Conservation (phyloP, 2,797 vertebrate genomes). For the Tragopan temminckii region DNA sequence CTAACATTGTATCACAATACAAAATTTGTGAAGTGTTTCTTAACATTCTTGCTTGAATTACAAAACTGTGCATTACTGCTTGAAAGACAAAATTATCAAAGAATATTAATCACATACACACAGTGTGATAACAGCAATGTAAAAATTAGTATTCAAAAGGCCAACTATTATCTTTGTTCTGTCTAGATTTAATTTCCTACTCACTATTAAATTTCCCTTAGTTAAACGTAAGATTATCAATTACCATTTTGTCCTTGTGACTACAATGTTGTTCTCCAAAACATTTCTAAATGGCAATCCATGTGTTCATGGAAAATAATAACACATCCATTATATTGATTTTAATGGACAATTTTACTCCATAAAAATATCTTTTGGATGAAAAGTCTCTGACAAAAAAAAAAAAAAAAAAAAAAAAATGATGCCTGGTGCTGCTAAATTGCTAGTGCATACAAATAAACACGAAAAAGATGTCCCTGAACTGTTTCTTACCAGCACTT, state of each 20-base stretch:
- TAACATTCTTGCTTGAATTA: not conserved
- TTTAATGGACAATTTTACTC: not conserved
- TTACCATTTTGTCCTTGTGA: not conserved
- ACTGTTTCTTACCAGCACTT: not conserved
- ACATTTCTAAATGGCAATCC: not conserved
- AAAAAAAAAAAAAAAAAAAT: not conserved
- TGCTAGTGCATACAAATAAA: not conserved
- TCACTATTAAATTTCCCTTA: not conserved
- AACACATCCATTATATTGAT: not conserved
- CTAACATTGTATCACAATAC: not conserved
- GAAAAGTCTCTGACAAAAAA: not conserved
- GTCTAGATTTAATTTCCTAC: not conserved
- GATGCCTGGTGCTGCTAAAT: not conserved
- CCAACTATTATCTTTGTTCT: not conserved
- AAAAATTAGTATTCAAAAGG: not conserved
- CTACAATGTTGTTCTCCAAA: not conserved
- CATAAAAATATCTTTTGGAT: rapidly evolving
- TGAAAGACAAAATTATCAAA: not conserved
- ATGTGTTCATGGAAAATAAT: not conserved
- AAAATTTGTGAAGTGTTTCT: not conserved
- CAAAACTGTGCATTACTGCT: not conserved
- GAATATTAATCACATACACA: not conserved
- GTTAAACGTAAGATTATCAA: not conserved
- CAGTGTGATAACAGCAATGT: not conserved
- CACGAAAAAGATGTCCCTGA: not conserved